These are phyloP conservation scores for Symphodus melops DNA, from an alignment of 2,113 vertebrate species.

Conservation along the genomic window DNA sequence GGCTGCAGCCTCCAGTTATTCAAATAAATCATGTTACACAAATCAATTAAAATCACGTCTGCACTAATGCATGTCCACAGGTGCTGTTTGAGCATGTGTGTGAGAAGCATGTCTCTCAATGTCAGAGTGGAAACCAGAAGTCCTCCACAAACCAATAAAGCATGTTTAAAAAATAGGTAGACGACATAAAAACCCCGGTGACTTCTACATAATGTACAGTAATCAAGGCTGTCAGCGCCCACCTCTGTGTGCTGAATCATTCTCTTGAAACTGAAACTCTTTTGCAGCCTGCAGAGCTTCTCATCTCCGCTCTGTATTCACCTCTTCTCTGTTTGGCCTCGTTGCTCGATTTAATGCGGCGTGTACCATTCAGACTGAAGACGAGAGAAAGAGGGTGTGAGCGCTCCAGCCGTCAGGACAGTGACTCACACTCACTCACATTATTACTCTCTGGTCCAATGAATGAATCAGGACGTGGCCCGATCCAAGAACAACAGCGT, in stretches of 20 bases:
- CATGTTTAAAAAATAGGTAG: too few species aligned
- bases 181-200: not conserved
- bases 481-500: conserved; percentile 24
- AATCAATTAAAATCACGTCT: too few species aligned
- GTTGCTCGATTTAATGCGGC: conserved; percentile 52
- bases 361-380: not conserved
- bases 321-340: conserved; percentile 27
- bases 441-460: conserved; percentile 44
- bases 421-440: conserved; percentile 44
- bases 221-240: not conserved
- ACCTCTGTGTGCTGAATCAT: conserved; percentile 8
- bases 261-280: not conserved
- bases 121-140: too few species aligned
- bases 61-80: too few species aligned
- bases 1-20: too few species aligned
- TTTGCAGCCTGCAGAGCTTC: conserved; percentile 15
- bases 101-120: too few species aligned
- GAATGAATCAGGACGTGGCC: conserved; percentile 48
- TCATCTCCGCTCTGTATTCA: conserved; percentile 19
- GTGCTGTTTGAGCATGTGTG: too few species aligned
- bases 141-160: too few species aligned
- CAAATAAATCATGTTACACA: too few species aligned
- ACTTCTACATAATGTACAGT: not conserved
- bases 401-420: conserved; percentile 37
- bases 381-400: conserved; percentile 5